phyloP scores from a whole-genome alignment of 1,140 invertebrate species.

The Cyclargus thomasi region DNA sequence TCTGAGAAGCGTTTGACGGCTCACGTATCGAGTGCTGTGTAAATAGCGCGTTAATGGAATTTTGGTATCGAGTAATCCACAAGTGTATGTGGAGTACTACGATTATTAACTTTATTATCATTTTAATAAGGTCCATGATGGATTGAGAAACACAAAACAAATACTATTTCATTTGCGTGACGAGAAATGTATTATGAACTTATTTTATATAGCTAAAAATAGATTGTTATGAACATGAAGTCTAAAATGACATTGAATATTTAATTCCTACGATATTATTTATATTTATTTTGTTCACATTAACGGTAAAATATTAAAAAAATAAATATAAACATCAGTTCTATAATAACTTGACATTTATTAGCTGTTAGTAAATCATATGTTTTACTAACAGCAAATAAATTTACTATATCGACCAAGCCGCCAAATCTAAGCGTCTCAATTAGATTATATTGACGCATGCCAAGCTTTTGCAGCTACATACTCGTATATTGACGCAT shows the following conservation, averaged over 20 bases:
- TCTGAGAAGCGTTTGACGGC: constrained; percentile 27
- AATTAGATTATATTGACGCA: background rate
- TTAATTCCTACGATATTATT: no score
- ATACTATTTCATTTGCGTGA: constrained; percentile 42
- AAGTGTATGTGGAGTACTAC: constrained; percentile 35
- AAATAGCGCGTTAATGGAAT: constrained; percentile 66
- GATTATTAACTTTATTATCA: background rate
- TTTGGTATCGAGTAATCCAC: constrained; percentile 38
- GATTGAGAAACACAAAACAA: background rate
- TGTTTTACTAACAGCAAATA: no score
- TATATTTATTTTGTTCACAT: no score
- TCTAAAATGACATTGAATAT: no score
- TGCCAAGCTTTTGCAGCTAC: constrained; percentile 17
- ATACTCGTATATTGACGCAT: background rate
- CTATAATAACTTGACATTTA: no score
- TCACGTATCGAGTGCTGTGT: constrained; percentile 53
- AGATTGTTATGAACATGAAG: no score
- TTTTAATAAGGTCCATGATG: background rate
- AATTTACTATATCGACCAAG: background rate
- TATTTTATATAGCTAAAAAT: no score
- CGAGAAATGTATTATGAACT: no score
- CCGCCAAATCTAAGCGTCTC: constrained; percentile 19
- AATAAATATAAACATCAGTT: no score
- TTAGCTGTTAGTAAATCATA: no score
- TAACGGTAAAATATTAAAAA: no score